phyloP scores from a whole-genome alignment of 2,113 vertebrate species.

The Solea solea region DNA sequence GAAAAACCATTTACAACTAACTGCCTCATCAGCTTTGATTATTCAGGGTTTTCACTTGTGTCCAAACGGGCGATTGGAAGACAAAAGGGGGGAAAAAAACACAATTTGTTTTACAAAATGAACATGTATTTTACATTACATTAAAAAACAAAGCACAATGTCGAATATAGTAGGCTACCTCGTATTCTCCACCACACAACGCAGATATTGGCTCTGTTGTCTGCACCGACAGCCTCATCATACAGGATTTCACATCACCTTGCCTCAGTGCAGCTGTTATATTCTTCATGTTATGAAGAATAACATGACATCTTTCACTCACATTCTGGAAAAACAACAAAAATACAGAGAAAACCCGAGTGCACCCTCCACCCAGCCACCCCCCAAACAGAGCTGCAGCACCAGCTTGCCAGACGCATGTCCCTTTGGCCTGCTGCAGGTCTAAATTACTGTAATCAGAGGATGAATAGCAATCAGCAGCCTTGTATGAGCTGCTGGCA shows the following conservation, averaged over 20 bases:
- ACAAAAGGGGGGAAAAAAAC: conserved; percentile 20
- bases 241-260: too few species aligned
- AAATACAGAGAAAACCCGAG: conserved; percentile 12
- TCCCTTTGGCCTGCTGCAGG: conserved; percentile 63
- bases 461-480: conserved; percentile 81
- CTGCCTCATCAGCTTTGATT: conserved; percentile 73
- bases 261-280: too few species aligned
- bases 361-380: background rate
- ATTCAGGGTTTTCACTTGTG: conserved; percentile 55
- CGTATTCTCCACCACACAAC: background rate
- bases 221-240: too few species aligned
- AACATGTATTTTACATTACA: background rate
- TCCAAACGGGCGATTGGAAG: conserved; percentile 27
- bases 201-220: background rate
- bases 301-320: too few species aligned
- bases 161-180: too few species aligned
- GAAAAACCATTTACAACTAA: conserved; percentile 56
- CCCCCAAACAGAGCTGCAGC: conserved; percentile 23
- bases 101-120: too few species aligned
- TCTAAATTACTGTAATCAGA: conserved; percentile 80
- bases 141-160: too few species aligned
- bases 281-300: background rate
- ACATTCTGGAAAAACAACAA: conserved; percentile 26
- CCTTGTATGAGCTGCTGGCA: conserved; percentile 74
- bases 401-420: conserved; percentile 53